Conservation (phyloP, 2,888 invertebrate genomes). For the Plebejus anna region DNA sequence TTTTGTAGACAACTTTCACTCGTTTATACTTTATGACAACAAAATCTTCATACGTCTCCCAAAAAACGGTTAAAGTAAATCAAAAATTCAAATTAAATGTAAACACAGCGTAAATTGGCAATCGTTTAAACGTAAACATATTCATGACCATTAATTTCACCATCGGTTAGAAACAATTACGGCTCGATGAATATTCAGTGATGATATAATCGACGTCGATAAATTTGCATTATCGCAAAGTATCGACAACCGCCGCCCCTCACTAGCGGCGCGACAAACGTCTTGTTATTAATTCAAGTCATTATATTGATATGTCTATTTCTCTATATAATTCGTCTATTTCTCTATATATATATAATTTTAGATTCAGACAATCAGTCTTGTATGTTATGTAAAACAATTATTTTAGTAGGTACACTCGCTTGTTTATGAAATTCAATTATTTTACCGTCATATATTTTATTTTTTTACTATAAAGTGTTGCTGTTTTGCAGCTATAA, state of each 20-base stretch:
- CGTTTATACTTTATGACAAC: background rate
- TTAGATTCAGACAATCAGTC: background rate
- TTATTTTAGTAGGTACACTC: background rate
- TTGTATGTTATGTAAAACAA: background rate
- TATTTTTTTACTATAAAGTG: too few relatives aligned
- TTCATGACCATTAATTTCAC: conserved; percentile 43
- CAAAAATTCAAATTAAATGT: conserved; percentile 25
- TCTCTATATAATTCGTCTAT: background rate
- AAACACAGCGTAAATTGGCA: conserved; percentile 30
- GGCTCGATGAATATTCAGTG: conserved; percentile 53
- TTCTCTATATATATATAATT: background rate
- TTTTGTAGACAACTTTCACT: background rate
- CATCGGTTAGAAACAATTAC: conserved; percentile 54
- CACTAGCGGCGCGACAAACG: conserved; percentile 41
- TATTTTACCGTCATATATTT: too few relatives aligned
- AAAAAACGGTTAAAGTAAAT: conserved; percentile 1
- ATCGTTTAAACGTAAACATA: conserved; percentile 32
- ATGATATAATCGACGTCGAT: conserved; percentile 53
- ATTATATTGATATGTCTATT: conserved; percentile 11
- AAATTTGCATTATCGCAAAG: conserved; percentile 52
- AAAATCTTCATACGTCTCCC: background rate
- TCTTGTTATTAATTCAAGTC: conserved; percentile 27
- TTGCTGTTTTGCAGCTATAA: too few relatives aligned
- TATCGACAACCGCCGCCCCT: conserved; percentile 50
- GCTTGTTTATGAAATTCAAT: too few relatives aligned